Percentiles rank a stretch among this genome's conserved stretches.
Conservation (phyloP, 2,888 invertebrate genomes). For the Platypus cylindrus region DNA sequence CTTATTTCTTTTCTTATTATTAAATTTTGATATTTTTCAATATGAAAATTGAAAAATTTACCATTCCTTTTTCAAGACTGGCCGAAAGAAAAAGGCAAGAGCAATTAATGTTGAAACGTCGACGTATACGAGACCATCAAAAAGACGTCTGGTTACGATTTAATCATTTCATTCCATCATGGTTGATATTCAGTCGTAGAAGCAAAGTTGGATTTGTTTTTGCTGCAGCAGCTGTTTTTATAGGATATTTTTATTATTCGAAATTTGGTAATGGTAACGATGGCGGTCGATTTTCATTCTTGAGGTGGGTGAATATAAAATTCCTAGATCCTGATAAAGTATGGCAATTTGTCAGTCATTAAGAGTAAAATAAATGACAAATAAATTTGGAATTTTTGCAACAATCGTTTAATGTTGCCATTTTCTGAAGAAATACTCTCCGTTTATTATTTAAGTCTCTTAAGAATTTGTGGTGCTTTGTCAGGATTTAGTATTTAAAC, state of each 20-base stretch:
- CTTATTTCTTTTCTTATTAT: slow-evolving; percentile 1
- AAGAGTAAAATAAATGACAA: no score
- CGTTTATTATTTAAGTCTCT: no score
- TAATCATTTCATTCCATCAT: slow-evolving; percentile 31
- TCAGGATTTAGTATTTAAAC: no score
- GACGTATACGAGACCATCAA: slow-evolving; percentile 32
- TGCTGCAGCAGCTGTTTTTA: slow-evolving; percentile 43
- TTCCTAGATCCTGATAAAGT: no score
- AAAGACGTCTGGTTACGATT: slow-evolving; percentile 28
- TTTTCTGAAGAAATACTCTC: no score
- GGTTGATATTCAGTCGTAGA: slow-evolving; percentile 34
- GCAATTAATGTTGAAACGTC: slow-evolving; percentile 38
- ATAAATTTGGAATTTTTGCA: no score
- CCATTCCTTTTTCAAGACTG: slow-evolving; percentile 34
- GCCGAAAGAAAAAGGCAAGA: slow-evolving; percentile 47
- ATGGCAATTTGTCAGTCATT: no score
- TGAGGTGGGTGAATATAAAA: slow-evolving; percentile 28
- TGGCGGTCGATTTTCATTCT: slow-evolving; percentile 23
- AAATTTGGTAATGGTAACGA: slow-evolving; percentile 35
- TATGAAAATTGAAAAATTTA: not conserved
- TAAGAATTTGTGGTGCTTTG: no score
- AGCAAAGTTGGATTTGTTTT: slow-evolving; percentile 36
- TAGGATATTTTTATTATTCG: slow-evolving; percentile 48
- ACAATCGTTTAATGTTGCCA: no score
- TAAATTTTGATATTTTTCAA: no score